Evolutionary conservation across 2,113 vertebrate genomes (phyloP).

Genomic region (Gymnarchus niloticus): DNA sequence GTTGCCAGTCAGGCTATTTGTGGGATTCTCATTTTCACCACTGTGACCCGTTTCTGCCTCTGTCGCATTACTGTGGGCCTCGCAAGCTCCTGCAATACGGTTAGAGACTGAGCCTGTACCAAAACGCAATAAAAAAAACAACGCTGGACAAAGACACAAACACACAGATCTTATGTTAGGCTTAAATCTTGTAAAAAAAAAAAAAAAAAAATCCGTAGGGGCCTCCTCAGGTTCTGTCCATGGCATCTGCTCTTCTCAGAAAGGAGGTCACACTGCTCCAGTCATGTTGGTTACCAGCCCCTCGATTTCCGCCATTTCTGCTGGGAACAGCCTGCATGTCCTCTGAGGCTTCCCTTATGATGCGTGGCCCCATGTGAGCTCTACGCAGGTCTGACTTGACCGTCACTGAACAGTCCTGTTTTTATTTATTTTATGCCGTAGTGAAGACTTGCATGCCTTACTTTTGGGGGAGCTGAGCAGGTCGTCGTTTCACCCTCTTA

Average conservation of each 20-base stretch:
- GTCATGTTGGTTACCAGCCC: neutral
- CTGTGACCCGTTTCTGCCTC: neutral
- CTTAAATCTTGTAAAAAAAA: neutral
- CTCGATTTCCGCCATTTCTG: too few relatives aligned
- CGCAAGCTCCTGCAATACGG: neutral
- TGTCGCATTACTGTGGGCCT: neutral
- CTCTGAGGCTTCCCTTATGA: too few relatives aligned
- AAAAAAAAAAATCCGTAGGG: neutral
- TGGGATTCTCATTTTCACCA: neutral
- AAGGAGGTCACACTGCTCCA: neutral
- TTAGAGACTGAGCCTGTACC: neutral
- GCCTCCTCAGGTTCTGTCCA: neutral
- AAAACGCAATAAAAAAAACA: too few relatives aligned
- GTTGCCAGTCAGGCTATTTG: neutral
- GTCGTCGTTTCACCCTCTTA: too few relatives aligned
- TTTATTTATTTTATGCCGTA: too few relatives aligned
- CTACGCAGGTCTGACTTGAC: too few relatives aligned
- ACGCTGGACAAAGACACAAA: neutral
- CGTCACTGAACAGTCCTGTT: too few relatives aligned
- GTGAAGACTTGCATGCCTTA: too few relatives aligned
- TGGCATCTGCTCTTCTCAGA: neutral
- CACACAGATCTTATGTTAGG: neutral
- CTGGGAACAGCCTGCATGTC: too few relatives aligned
- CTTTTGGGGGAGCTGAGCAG: too few relatives aligned
- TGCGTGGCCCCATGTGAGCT: too few relatives aligned